These are phyloP conservation scores for Grapholita molesta DNA, from an alignment of 1,140 invertebrate genomes.

Conservation along the genomic window DNA sequence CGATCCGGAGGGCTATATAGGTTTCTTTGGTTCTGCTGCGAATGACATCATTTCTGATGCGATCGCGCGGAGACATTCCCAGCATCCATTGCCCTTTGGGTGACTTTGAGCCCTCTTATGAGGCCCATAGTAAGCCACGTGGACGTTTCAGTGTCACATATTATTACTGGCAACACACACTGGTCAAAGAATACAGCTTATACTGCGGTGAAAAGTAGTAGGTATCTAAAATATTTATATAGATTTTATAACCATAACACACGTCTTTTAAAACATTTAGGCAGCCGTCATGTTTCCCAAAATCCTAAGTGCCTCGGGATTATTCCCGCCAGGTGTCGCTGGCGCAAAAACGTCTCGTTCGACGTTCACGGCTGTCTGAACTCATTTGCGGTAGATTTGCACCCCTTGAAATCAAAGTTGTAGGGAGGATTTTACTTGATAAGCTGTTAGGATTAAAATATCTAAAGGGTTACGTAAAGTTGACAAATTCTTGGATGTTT, in stretches of 20 bases:
- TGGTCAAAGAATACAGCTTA: too few species aligned
- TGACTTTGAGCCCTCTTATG: too few species aligned
- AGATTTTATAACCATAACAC: neutral
- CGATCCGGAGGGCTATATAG: too few species aligned
- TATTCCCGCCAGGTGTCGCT: constrained; percentile 54
- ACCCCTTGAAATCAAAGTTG: constrained; percentile 30
- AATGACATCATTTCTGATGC: too few species aligned
- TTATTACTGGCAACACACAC: too few species aligned
- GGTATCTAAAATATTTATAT: neutral
- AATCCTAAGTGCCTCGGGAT: constrained; percentile 68
- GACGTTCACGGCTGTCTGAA: constrained; percentile 58
- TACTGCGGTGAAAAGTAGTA: neutral
- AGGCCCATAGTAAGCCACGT: too few species aligned
- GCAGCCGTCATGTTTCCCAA: constrained; percentile 14
- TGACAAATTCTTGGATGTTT: constrained; percentile 19
- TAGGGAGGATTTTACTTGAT: constrained; percentile 30
- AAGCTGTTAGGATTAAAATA: constrained; percentile 39
- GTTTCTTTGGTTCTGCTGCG: too few species aligned
- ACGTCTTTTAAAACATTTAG: neutral
- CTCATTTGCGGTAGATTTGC: constrained; percentile 46
- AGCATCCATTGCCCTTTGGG: too few species aligned
- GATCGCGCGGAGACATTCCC: too few species aligned
- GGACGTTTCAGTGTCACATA: too few species aligned
- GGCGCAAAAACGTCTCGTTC: constrained; percentile 58
- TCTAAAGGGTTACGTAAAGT: constrained; percentile 14